Percentiles rank a stretch among this genome's conserved stretches.
These are phyloP conservation scores for Adela reaumurella DNA, from an alignment of 2,888 invertebrate species.

Conservation along the genomic window DNA sequence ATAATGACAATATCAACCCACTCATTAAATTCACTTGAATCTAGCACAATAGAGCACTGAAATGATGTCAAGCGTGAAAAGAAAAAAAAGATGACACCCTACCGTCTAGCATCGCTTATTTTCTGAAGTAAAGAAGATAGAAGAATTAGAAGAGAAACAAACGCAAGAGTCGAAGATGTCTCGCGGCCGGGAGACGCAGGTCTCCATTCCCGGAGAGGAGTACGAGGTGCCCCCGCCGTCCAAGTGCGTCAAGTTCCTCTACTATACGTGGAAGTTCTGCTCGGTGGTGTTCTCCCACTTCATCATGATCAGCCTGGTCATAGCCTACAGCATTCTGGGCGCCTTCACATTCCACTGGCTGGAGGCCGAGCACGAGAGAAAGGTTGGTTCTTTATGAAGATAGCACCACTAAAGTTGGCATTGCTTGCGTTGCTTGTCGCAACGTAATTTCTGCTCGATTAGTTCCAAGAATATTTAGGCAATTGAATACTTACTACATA, in stretches of 20 bases:
- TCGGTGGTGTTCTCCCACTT: constrained; percentile 87
- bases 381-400: constrained; percentile 45
- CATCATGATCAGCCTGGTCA: constrained; percentile 81
- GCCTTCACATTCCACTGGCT: constrained; percentile 79
- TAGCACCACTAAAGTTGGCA: too few relatives aligned
- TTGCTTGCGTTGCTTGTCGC: too few relatives aligned
- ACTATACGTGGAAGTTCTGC: constrained; percentile 75
- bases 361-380: constrained; percentile 70
- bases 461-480: too few relatives aligned
- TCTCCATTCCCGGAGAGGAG: constrained; percentile 13
- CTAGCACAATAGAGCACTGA: too few relatives aligned
- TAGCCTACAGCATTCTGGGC: constrained; percentile 85
- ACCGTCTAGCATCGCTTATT: too few relatives aligned
- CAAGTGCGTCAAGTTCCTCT: constrained; percentile 54
- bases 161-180: background rate
- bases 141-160: too few relatives aligned
- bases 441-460: too few relatives aligned
- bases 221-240: constrained; percentile 18
- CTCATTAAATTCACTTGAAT: too few relatives aligned
- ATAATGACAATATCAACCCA: too few relatives aligned
- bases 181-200: constrained; percentile 18
- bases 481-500: too few relatives aligned
- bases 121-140: background rate
- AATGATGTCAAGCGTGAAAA: too few relatives aligned
- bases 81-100: too few relatives aligned